Conservation (phyloP, 1,140 invertebrate genomes). For the Saccostrea cuccullata region DNA sequence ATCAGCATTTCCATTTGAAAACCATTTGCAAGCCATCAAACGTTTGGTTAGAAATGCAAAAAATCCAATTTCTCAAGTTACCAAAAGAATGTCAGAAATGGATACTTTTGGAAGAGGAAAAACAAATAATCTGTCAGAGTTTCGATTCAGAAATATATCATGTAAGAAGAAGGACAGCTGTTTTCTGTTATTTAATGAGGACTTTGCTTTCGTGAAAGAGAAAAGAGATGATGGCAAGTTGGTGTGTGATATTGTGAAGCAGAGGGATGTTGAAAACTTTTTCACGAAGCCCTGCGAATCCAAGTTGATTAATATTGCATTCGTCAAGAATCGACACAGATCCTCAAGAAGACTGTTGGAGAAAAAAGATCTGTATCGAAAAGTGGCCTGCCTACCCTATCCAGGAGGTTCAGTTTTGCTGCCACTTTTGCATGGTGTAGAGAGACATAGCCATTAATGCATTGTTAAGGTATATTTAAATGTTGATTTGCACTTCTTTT, state of each 20-base stretch:
- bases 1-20: constrained; percentile 36
- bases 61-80: constrained; percentile 36
- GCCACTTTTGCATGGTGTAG: constrained; percentile 13
- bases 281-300: constrained; percentile 35
- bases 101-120: not conserved
- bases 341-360: not conserved
- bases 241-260: not conserved
- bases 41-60: constrained; percentile 30
- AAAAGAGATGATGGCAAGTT: not conserved
- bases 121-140: not conserved
- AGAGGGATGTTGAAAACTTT: not conserved
- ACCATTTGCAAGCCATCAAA: constrained; percentile 31
- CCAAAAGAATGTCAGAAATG: constrained; percentile 1
- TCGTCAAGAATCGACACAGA: not conserved
- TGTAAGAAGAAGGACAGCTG: constrained; percentile 30
- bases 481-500: not conserved
- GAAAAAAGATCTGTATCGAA: not conserved
- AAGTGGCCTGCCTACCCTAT: constrained; percentile 11
- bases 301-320: constrained; percentile 37
- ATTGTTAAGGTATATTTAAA: not conserved
- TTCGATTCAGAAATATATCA: not conserved
- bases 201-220: constrained; percentile 16
- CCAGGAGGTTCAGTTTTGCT: not conserved
- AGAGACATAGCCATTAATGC: not conserved
- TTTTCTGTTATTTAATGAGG: constrained; percentile 34